These are phyloP conservation scores for Seira musarum DNA, from an alignment of 2,888 invertebrate species.

Conservation along the genomic window DNA sequence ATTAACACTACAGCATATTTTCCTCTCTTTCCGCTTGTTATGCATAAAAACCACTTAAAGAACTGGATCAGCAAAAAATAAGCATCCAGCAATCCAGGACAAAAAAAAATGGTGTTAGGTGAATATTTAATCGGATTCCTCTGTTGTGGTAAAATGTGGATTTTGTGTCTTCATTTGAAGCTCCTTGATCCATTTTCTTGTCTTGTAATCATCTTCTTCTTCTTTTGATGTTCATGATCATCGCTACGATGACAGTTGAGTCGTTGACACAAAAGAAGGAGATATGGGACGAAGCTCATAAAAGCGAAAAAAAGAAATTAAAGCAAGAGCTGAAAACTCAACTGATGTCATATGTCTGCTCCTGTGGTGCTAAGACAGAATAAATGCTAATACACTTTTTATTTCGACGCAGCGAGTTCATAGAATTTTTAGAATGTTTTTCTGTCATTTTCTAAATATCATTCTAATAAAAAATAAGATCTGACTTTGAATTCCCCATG, in stretches of 20 bases:
- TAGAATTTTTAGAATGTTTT: not conserved
- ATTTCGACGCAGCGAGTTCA: no score
- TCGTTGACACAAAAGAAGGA: slow-evolving; percentile 15
- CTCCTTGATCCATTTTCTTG: slow-evolving; percentile 7
- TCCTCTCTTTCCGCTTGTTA: not conserved
- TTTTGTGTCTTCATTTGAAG: not conserved
- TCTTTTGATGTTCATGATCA: not conserved
- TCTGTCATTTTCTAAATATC: not conserved
- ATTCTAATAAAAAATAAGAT: not conserved
- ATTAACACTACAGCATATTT: not conserved
- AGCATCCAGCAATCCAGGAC: not conserved
- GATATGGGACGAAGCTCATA: not conserved
- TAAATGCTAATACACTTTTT: not conserved
- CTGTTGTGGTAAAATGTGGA: not conserved
- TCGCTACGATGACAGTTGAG: slow-evolving; percentile 14
- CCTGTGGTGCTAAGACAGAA: not conserved
- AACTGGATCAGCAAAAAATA: slow-evolving; percentile 10
- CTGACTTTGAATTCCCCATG: not conserved
- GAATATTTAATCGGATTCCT: not conserved
- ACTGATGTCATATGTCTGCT: not conserved
- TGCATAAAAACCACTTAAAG: not conserved
- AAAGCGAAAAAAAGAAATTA: not conserved
- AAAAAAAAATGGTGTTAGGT: not conserved
- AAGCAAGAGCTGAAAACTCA: not conserved
- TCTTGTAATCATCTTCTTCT: not conserved